phyloP scores from a whole-genome alignment of 2,113 vertebrate species.

The Bolborhynchus lineola region DNA sequence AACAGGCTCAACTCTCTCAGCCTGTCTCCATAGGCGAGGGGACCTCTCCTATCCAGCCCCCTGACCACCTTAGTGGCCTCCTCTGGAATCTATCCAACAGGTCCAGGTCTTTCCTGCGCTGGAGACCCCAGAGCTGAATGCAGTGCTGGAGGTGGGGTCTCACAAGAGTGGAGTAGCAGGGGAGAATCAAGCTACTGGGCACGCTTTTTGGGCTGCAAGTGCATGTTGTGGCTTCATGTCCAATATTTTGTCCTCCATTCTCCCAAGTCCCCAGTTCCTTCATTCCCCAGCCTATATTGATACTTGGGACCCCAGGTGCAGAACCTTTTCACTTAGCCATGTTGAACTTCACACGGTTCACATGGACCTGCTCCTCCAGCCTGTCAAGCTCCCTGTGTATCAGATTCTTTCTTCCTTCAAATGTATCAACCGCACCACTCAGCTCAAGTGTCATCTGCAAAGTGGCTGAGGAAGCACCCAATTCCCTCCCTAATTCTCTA shows the following conservation, averaged over 20 bases:
- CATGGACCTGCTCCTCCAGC: background rate
- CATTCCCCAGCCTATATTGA: background rate
- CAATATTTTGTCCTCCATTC: background rate
- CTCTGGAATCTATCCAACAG: accelerated
- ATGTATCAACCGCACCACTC: too few relatives aligned
- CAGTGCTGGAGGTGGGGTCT: background rate
- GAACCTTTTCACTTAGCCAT: background rate
- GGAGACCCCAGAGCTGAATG: background rate
- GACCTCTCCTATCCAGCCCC: background rate
- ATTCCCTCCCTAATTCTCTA: background rate
- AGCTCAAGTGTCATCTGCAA: background rate
- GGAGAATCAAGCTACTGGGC: background rate
- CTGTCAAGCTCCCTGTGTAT: background rate
- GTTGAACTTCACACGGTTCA: background rate
- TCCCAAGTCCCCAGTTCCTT: background rate
- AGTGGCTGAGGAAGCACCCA: too few relatives aligned
- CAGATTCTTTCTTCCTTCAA: background rate
- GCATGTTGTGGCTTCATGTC: accelerated
- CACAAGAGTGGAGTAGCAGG: accelerated
- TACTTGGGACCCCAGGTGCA: background rate
- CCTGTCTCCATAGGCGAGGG: accelerated
- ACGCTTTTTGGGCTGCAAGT: accelerated
- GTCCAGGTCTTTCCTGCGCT: background rate
- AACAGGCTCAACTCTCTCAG: background rate
- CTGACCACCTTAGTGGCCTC: background rate